A percentile compares a stretch with the other conserved stretches of the same genome.
Evolutionary conservation across 2,113 vertebrate species (phyloP).

Genomic region (Barbus barbus): DNA sequence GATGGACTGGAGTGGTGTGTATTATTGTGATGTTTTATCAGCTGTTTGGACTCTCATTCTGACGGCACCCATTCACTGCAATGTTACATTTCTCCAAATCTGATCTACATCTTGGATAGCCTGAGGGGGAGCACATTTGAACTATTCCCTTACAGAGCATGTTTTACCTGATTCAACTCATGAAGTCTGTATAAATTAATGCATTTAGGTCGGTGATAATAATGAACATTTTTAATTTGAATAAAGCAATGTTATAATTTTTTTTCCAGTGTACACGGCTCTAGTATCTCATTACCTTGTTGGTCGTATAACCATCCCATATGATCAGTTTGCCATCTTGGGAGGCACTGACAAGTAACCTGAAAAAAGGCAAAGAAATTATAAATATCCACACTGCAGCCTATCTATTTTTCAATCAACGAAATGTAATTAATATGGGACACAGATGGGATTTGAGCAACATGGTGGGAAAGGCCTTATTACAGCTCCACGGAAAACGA

Average conservation of each 20-base stretch:
- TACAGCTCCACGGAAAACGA: background rate
- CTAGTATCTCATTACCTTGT: conserved; percentile 82
- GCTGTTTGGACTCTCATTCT: no score
- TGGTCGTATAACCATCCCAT: conserved; percentile 99
- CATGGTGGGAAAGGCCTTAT: conserved; percentile 15
- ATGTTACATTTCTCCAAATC: no score
- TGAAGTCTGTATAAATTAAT: background rate
- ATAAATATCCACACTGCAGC: background rate
- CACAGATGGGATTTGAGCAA: conserved; percentile 24
- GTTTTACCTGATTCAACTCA: background rate
- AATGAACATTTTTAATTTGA: background rate
- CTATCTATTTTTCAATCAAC: background rate
- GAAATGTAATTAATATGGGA: background rate
- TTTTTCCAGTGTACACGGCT: background rate
- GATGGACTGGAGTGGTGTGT: no score
- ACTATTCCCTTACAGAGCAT: no score
- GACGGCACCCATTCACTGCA: no score
- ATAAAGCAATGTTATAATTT: no score
- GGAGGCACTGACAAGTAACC: conserved; percentile 96
- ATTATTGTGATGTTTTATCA: no score
- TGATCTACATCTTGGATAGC: no score
- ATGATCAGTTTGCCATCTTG: conserved; percentile 99
- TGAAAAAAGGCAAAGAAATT: conserved; percentile 60
- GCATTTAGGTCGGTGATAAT: no score
- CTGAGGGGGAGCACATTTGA: no score